Conservation (phyloP, 2,888 invertebrate genomes). For the Strigamia maritima region DNA sequence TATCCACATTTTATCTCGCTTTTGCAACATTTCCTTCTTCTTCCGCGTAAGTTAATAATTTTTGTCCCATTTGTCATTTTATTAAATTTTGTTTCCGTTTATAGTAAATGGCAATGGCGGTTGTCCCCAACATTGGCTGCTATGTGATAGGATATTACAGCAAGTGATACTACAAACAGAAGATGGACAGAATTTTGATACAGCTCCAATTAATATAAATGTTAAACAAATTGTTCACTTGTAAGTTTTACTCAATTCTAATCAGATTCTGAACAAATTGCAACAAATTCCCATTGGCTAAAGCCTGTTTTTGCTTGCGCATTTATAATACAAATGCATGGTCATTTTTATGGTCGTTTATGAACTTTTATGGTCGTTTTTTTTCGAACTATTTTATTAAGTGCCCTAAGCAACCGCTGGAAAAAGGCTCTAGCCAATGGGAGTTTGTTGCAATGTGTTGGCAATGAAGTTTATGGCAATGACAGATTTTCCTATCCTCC, state of each 20-base stretch:
- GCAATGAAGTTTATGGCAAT: too few relatives aligned
- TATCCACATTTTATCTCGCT: conserved; percentile 89
- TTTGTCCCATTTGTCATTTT: background rate
- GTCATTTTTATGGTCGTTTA: too few relatives aligned
- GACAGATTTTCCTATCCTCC: too few relatives aligned
- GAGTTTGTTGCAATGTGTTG: too few relatives aligned
- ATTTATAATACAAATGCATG: too few relatives aligned
- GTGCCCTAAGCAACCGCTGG: too few relatives aligned
- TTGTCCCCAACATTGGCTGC: conserved; percentile 84
- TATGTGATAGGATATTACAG: conserved; percentile 90
- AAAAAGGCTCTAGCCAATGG: too few relatives aligned
- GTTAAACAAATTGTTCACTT: conserved; percentile 86
- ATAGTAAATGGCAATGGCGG: conserved; percentile 76
- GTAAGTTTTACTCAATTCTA: conserved; percentile 48
- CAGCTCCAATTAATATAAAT: conserved; percentile 80
- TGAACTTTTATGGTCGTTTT: too few relatives aligned
- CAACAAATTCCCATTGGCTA: too few relatives aligned
- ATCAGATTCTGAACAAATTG: too few relatives aligned
- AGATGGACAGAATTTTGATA: conserved; percentile 72
- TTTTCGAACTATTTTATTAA: too few relatives aligned
- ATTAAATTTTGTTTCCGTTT: conserved; percentile 45
- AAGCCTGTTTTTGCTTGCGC: too few relatives aligned
- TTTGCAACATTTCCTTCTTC: conserved; percentile 78
- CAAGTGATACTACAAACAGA: conserved; percentile 84
- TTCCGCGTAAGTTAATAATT: conserved; percentile 74